Base-by-base conservation (phyloP, 2,113 vertebrate species). In the Megatriorchis doriae region DNA sequence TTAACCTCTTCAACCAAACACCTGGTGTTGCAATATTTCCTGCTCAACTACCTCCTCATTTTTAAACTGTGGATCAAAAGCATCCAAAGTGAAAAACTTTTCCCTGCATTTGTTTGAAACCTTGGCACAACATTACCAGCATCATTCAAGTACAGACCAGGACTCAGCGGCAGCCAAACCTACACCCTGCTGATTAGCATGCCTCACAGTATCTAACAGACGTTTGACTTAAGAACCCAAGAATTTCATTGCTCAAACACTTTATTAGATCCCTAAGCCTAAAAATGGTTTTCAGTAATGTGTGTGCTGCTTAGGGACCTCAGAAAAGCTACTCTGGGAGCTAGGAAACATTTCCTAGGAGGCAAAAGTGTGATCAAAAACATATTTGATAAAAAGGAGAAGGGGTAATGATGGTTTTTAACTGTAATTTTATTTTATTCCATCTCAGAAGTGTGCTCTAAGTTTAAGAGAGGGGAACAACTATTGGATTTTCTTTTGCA, bases 321-420 rank as follows among this genome's bases (percentile, higher is more conserved):
- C 96, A 92, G 86, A 90, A 92, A 94, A 91, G 78, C 91, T 96
- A 91, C 92, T 97, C 88, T 96, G 90, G 89, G 94, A 98, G 86
- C 52, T 71, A 81, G 71, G 80, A 94, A 98, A 96, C 95, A 94
- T 96, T 97, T 98, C 97, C 94, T 90, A 95, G 79, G 92, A 97
- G 95, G 93, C 50, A 98, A 97, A 97, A 96, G 96, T 63, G 40
- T 73, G 86, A 94, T 88, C 82, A 87, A 96, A 95, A 91, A 4
- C 53, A 36, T 91, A 94, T 85, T 82, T 90, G 84, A 95, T 87
- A 85, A 96, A 95, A 96, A 97, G 91, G 82, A 95, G 34, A 88
- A 61, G 72, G 87, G 86, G 67, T 93, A 97, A 97, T 93, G 72
- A 96, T 65, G 50, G 47, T 55, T 98, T 97, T 97, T 59, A 93